Percentiles rank a stretch among this genome's conserved stretches.
phyloP scores from a whole-genome alignment of 2,888 invertebrate genomes.

The Tiphia femorata region DNA sequence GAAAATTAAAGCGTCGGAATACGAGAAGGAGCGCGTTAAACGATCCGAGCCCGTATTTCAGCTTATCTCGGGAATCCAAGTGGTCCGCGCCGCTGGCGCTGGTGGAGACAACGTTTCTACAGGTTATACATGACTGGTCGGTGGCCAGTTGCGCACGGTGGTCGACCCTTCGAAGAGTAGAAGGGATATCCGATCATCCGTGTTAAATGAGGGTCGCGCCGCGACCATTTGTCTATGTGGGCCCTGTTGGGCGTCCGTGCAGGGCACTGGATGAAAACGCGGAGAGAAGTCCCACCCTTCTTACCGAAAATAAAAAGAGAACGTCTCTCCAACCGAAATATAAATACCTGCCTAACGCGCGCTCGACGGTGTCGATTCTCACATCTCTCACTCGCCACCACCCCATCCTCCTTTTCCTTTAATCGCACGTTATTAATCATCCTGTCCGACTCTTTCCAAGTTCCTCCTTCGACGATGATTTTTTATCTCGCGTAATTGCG shows the following conservation, averaged over 20 bases:
- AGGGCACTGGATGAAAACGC: too few species aligned
- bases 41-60: conserved; percentile 41
- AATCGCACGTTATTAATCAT: neutral
- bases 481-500: too few species aligned
- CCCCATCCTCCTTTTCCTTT: neutral
- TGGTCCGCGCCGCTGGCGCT: conserved; percentile 29
- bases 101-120: conserved; percentile 34
- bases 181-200: conserved; percentile 25
- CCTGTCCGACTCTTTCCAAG: too few species aligned
- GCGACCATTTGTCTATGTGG: conserved; percentile 25
- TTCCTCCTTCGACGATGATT: too few species aligned
- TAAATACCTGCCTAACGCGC: too few species aligned
- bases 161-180: conserved; percentile 34
- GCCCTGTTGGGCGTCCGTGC: conserved; percentile 3
- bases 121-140: neutral
- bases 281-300: too few species aligned
- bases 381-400: neutral
- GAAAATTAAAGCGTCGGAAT: conserved; percentile 44
- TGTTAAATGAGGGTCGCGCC: conserved; percentile 23
- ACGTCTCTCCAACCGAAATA: neutral
- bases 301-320: neutral
- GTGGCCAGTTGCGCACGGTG: conserved; percentile 36
- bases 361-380: too few species aligned
- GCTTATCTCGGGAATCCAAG: conserved; percentile 48
- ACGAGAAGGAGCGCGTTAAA: conserved; percentile 35